Evolutionary conservation across 2,113 vertebrate species (phyloP).

Genomic region (Prochilodus magdalenae): DNA sequence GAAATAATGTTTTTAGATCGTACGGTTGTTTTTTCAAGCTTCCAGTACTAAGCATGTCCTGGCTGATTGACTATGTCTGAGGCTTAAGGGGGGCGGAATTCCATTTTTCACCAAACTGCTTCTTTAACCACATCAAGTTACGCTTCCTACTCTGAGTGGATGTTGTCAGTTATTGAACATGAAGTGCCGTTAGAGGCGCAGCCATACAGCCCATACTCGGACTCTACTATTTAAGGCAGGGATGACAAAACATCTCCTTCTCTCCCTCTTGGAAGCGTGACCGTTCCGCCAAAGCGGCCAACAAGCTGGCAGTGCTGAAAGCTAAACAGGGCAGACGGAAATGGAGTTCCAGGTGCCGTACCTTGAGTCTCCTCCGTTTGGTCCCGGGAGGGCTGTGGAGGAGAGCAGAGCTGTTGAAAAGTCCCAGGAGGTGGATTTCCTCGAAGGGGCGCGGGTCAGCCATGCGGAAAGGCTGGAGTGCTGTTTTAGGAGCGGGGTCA

Average conservation of each 20-base stretch:
- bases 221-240: conserved; percentile 32
- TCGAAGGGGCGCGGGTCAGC: conserved; percentile 45
- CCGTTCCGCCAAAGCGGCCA: conserved; percentile 44
- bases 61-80: background rate
- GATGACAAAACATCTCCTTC: conserved; percentile 41
- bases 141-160: background rate
- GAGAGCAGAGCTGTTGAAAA: conserved; percentile 43
- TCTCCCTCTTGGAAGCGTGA: conserved; percentile 49
- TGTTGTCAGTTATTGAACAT: conserved; percentile 22
- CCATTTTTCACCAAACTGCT: background rate
- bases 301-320: conserved; percentile 44
- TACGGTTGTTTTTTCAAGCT: too few species aligned
- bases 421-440: conserved; percentile 41
- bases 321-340: conserved; percentile 28
- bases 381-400: background rate
- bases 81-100: background rate
- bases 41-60: background rate
- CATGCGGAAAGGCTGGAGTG: conserved; percentile 55
- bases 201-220: conserved; percentile 8
- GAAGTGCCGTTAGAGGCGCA: background rate
- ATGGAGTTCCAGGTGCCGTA: conserved; percentile 38
- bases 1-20: too few species aligned
- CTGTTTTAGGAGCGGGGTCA: conserved; percentile 63
- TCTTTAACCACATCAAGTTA: background rate
- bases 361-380: background rate